A percentile compares a stretch with the other conserved stretches of the same genome.
Evolutionary conservation across 2,888 invertebrate genomes (phyloP).

Genomic region (Chaitophorus viminalis): DNA sequence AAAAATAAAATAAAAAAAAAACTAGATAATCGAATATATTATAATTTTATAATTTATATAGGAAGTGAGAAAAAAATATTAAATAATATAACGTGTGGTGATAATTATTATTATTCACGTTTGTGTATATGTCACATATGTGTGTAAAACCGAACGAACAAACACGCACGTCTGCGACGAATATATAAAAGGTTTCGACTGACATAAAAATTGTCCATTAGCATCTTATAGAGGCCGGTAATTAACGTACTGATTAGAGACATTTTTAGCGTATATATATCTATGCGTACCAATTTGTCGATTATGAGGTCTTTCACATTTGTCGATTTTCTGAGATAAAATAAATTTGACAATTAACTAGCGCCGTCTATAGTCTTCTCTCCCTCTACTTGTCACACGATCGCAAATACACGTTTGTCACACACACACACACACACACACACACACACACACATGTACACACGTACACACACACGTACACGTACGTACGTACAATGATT

Average conservation of each 20-base stretch:
- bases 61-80: not conserved
- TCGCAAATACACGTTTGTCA: too few species aligned
- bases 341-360: not conserved
- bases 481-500: too few species aligned
- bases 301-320: constrained; percentile 60
- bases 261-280: constrained; percentile 53
- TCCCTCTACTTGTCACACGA: not conserved
- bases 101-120: constrained; percentile 9
- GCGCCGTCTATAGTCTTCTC: not conserved
- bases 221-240: constrained; percentile 59
- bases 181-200: constrained; percentile 53
- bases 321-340: constrained; percentile 42
- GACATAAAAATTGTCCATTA: constrained; percentile 59
- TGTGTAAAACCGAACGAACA: constrained; percentile 35
- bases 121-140: not conserved
- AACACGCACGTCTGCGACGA: constrained; percentile 50
- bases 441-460: too few species aligned
- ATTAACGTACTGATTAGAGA: constrained; percentile 61
- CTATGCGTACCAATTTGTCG: constrained; percentile 36
- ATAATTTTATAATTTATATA: not conserved
- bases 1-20: constrained; percentile 17
- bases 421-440: too few species aligned
- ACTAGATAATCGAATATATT: constrained; percentile 17
- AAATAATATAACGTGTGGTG: too few species aligned
- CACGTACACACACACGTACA: too few species aligned